These are phyloP conservation scores for Neocrepidodera transversa DNA, from an alignment of 2,888 invertebrate species.

Conservation along the genomic window DNA sequence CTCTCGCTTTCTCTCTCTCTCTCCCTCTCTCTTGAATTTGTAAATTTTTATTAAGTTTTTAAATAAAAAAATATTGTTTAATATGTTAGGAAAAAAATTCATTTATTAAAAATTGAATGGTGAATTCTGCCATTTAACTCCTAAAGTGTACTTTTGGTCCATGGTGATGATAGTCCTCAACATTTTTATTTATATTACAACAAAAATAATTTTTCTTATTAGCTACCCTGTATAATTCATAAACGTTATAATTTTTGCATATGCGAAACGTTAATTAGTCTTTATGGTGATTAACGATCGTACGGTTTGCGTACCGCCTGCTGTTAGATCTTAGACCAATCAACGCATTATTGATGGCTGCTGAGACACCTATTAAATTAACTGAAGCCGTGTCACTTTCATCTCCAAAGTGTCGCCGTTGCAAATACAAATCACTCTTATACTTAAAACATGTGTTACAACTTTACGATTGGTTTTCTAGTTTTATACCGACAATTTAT, in stretches of 20 bases:
- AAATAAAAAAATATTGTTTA: no score
- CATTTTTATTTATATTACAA: no score
- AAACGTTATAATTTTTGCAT: background rate
- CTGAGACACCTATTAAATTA: slow-evolving; percentile 11
- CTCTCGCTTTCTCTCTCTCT: no score
- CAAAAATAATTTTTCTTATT: no score
- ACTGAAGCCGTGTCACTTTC: slow-evolving; percentile 8
- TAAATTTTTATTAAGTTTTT: no score
- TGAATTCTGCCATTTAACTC: no score
- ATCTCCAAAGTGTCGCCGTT: slow-evolving; percentile 4
- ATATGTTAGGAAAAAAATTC: no score
- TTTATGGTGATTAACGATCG: background rate
- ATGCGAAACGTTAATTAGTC: background rate
- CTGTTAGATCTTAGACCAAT: slow-evolving; percentile 19
- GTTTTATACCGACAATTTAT: no score
- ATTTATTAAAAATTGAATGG: no score
- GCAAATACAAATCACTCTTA: slow-evolving; percentile 16
- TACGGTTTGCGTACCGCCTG: slow-evolving; percentile 5
- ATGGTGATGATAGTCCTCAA: no score
- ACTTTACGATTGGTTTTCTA: slow-evolving; percentile 4
- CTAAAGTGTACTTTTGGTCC: no score
- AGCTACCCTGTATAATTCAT: background rate
- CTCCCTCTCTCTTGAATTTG: no score
- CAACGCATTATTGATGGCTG: slow-evolving; percentile 4
- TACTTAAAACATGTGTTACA: background rate